A percentile compares a stretch with the other conserved stretches of the same genome.
These are phyloP conservation scores for Fringilla coelebs DNA, from an alignment of 2,797 vertebrate genomes.

Conservation along the genomic window DNA sequence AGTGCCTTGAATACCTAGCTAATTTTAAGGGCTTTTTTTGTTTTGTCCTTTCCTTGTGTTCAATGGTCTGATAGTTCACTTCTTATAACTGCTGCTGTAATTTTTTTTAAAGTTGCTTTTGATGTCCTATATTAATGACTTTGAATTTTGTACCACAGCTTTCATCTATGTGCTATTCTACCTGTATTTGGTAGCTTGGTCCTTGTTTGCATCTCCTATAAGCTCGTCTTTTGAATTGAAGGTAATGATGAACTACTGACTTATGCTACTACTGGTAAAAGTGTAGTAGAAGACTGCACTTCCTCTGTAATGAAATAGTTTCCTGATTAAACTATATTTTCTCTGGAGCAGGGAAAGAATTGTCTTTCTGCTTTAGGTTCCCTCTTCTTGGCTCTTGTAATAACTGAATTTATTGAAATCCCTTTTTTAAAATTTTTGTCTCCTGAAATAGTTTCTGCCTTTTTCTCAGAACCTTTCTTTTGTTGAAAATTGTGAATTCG, in stretches of 20 bases:
- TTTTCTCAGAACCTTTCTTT: not conserved
- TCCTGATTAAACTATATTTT: not conserved
- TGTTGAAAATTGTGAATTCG: not conserved
- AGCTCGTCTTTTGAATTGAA: not conserved
- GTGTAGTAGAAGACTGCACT: not conserved
- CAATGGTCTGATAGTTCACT: not conserved
- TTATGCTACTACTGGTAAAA: not conserved
- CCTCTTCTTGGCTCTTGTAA: not conserved
- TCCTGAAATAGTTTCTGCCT: not conserved
- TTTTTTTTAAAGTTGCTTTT: not conserved
- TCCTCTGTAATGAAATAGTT: not conserved
- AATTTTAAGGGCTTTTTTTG: not conserved
- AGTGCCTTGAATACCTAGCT: not conserved
- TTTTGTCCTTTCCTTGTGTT: not conserved
- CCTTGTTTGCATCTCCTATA: not conserved
- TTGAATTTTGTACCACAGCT: not conserved
- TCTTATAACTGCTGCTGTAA: not conserved
- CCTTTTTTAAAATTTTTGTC: fast-evolving
- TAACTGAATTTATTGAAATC: not conserved
- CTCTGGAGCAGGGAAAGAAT: not conserved
- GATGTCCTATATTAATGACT: not conserved
- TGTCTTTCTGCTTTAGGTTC: not conserved
- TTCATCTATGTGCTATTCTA: not conserved
- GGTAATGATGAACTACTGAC: not conserved
- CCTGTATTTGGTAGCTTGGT: not conserved